Conservation (phyloP, 1,140 invertebrate species). For the Drosophila pseudoobscura region DNA sequence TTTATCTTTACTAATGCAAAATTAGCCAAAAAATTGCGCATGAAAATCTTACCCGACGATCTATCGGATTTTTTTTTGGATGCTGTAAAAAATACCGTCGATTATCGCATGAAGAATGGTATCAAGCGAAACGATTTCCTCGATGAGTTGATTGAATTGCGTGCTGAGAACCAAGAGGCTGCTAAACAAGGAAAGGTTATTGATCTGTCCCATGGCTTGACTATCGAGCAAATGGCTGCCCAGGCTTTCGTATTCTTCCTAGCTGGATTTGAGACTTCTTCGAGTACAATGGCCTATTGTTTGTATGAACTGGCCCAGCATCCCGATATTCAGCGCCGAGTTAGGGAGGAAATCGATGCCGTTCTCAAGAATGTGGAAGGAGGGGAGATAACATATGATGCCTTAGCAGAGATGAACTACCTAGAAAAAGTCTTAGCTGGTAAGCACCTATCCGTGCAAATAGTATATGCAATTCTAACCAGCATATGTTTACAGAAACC, state of each 20-base stretch:
- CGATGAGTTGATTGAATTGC: slow-evolving; percentile 78
- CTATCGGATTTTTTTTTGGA: slow-evolving; percentile 80
- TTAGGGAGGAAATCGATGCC: slow-evolving; percentile 84
- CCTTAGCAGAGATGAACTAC: slow-evolving; percentile 73
- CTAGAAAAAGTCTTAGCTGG: slow-evolving; percentile 79
- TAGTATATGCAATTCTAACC: neutral
- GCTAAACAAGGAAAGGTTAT: slow-evolving; percentile 42
- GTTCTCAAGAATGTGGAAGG: slow-evolving; percentile 37
- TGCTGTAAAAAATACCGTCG: slow-evolving; percentile 75
- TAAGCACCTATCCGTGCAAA: slow-evolving; percentile 14
- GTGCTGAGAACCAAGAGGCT: slow-evolving; percentile 47
- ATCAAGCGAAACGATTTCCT: slow-evolving; percentile 83
- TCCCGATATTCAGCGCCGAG: slow-evolving; percentile 83
- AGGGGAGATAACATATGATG: slow-evolving; percentile 72
- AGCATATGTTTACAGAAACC: slow-evolving; percentile 59
- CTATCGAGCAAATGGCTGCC: slow-evolving; percentile 72
- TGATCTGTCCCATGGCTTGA: slow-evolving; percentile 54
- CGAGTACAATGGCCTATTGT: slow-evolving; percentile 83
- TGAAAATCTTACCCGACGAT: slow-evolving; percentile 68
- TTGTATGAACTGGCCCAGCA: slow-evolving; percentile 82
- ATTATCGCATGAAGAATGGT: slow-evolving; percentile 78
- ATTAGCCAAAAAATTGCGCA: slow-evolving; percentile 42
- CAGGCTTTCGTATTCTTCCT: slow-evolving; percentile 77
- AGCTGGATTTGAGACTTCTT: slow-evolving; percentile 78
- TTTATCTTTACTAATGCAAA: slow-evolving; percentile 59